phyloP scores from a whole-genome alignment of 2,113 vertebrate genomes.

The Peromyscus polionotus region DNA sequence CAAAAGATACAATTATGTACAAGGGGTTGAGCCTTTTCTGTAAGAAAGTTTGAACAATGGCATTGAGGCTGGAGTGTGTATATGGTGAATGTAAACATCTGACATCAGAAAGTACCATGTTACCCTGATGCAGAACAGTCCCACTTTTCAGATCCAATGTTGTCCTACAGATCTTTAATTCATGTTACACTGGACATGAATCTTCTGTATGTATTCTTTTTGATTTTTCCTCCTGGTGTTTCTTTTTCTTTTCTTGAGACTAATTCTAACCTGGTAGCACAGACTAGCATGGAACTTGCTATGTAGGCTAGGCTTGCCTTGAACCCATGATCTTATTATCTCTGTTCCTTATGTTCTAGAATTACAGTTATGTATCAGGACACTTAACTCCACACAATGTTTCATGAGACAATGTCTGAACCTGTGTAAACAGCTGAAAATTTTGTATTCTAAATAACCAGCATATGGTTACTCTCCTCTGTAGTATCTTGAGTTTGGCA shows the following conservation, averaged over 20 bases:
- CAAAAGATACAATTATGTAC: neutral
- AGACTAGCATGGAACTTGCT: neutral
- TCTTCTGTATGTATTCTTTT: neutral
- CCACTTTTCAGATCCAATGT: neutral
- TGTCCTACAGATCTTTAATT: neutral
- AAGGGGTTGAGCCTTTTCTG: neutral
- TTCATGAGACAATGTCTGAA: neutral
- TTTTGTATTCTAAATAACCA: neutral
- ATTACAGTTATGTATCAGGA: neutral
- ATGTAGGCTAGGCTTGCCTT: neutral
- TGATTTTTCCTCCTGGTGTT: neutral
- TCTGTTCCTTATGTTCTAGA: neutral
- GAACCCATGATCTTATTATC: neutral
- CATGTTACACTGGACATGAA: accelerated
- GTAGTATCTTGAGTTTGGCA: neutral
- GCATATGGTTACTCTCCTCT: neutral
- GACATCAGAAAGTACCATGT: neutral
- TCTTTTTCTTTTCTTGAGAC: neutral
- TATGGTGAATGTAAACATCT: neutral
- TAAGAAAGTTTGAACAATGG: neutral
- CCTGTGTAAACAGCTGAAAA: neutral
- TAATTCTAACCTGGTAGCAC: neutral
- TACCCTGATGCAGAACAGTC: neutral
- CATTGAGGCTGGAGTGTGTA: neutral
- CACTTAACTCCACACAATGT: neutral